Conservation (phyloP, 2,797 vertebrate species). For the Malacoraja senta region DNA sequence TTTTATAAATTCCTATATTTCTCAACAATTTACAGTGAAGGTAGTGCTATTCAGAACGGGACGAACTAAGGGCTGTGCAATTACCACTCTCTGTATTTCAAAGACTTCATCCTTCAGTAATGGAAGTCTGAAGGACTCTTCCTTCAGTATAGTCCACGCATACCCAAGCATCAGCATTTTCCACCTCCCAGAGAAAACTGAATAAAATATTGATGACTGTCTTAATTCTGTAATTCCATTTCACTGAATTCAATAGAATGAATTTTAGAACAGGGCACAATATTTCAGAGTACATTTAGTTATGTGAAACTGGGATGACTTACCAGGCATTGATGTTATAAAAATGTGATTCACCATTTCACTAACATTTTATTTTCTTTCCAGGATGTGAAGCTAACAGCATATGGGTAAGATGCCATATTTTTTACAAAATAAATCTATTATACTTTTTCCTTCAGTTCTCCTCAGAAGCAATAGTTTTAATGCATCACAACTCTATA, state of each 20-base stretch:
- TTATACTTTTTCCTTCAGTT: no score
- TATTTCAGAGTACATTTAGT: no score
- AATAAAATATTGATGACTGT: neutral
- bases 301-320: no score
- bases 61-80: neutral
- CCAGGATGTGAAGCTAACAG: neutral
- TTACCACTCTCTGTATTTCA: neutral
- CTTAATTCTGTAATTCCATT: no score
- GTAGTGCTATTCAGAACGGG: neutral
- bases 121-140: neutral
- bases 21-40: neutral
- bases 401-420: neutral
- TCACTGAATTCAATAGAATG: no score
- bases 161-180: neutral
- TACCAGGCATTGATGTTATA: neutral
- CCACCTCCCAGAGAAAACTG: neutral
- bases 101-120: neutral
- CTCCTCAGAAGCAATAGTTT: neutral
- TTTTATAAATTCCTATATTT: neutral
- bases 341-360: neutral
- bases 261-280: no score
- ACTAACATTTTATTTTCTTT: neutral
- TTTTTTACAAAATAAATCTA: no score
- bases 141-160: neutral
- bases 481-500: neutral